A percentile compares a stretch with the other conserved stretches of the same genome.
phyloP scores from a whole-genome alignment of 2,797 vertebrate genomes.

The Oophaga sylvatica region DNA sequence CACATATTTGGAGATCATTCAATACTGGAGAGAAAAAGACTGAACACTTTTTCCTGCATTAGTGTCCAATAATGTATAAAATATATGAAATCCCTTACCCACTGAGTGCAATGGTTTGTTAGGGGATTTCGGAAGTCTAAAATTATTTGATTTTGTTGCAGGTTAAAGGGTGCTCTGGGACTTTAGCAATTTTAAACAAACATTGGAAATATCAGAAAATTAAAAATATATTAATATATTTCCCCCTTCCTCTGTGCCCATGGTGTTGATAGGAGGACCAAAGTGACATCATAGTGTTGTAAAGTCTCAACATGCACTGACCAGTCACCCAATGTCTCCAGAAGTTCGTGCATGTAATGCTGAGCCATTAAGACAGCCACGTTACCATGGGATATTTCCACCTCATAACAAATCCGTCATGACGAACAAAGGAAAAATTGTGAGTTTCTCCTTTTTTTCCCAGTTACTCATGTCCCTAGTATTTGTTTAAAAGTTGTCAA shows the following conservation, averaged over 20 bases:
- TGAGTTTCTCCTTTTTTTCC: not conserved
- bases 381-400: not conserved
- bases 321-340: not conserved
- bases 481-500: not conserved
- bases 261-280: not conserved
- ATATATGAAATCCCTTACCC: not conserved
- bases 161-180: not conserved
- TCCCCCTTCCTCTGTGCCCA: not conserved
- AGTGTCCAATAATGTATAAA: not conserved
- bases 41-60: not conserved
- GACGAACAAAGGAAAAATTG: not conserved
- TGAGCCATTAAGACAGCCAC: not conserved
- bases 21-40: not conserved
- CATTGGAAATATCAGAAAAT: not conserved
- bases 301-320: not conserved
- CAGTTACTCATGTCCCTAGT: not conserved
- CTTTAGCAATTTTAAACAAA: not conserved
- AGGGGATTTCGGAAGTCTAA: not conserved
- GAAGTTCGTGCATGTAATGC: not conserved
- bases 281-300: not conserved
- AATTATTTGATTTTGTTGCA: constrained; percentile 3
- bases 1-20: not conserved
- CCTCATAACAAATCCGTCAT: too few species aligned
- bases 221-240: not conserved
- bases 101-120: not conserved